phyloP scores from a whole-genome alignment of 2,113 vertebrate species.

The Nesoenas mayeri region DNA sequence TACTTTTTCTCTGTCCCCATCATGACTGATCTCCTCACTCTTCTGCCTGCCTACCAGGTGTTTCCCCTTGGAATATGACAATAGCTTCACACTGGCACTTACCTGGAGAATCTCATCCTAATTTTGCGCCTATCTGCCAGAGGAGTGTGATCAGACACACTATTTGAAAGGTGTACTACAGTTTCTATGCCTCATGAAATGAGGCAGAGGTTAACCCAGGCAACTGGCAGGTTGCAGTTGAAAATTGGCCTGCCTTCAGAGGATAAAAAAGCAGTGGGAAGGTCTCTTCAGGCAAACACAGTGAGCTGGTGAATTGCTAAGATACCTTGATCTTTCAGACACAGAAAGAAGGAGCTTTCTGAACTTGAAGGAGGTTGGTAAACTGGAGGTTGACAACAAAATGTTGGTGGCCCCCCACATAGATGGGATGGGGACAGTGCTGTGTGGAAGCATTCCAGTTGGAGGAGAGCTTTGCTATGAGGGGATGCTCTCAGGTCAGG shows the following conservation, averaged over 20 bases:
- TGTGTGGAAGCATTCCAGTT: not conserved
- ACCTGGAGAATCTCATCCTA: not conserved
- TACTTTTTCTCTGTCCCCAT: not conserved
- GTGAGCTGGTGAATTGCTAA: conserved; percentile 18
- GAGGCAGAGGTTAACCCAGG: conserved; percentile 61
- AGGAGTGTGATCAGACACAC: conserved; percentile 19
- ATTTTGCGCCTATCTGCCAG: conserved; percentile 28
- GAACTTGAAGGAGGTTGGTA: conserved; percentile 22
- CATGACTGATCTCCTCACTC: not conserved
- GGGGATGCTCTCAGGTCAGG: not conserved
- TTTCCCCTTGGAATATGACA: not conserved
- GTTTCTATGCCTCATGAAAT: conserved; percentile 49
- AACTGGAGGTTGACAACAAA: conserved; percentile 6
- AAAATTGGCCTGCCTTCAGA: conserved; percentile 66
- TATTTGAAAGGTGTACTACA: conserved; percentile 11
- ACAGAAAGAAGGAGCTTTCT: conserved; percentile 28
- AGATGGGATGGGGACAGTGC: not conserved
- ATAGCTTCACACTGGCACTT: not conserved
- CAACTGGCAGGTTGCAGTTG: conserved; percentile 10
- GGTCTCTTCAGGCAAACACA: conserved; percentile 56
- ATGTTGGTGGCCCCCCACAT: not conserved
- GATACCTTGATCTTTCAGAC: conserved; percentile 59
- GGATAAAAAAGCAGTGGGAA: conserved; percentile 55
- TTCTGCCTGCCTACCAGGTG: not conserved
- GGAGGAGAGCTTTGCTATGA: not conserved